Conservation (phyloP, 2,888 invertebrate genomes). For the Stenoptilia bipunctidactyla region DNA sequence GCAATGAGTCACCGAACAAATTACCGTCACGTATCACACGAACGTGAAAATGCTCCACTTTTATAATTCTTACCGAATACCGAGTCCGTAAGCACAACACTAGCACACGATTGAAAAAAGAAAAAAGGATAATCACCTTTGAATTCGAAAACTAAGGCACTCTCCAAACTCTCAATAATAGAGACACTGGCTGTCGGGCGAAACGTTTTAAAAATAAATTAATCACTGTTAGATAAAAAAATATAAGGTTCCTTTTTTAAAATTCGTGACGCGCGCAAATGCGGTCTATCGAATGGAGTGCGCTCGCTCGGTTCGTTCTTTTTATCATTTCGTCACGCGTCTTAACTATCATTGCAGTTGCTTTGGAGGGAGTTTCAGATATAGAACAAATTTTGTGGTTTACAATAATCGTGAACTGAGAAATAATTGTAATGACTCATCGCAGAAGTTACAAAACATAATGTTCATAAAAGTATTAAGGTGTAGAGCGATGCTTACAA, state of each 20-base stretch:
- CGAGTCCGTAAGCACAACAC: slow-evolving; percentile 21
- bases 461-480: too few relatives aligned
- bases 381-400: slow-evolving; percentile 22
- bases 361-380: slow-evolving; percentile 8
- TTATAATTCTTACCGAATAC: neutral
- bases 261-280: slow-evolving; percentile 32
- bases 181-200: slow-evolving; percentile 60
- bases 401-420: slow-evolving; percentile 8
- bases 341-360: neutral
- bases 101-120: slow-evolving; percentile 18
- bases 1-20: too few relatives aligned
- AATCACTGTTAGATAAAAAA: slow-evolving; percentile 21
- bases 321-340: slow-evolving; percentile 65
- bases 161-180: slow-evolving; percentile 61
- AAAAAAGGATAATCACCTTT: slow-evolving; percentile 47
- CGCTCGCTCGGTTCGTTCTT: slow-evolving; percentile 32
- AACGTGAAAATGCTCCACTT: too few relatives aligned
- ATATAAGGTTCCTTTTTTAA: slow-evolving; percentile 12
- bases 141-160: slow-evolving; percentile 60
- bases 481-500: too few relatives aligned
- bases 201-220: slow-evolving; percentile 47
- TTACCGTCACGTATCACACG: too few relatives aligned
- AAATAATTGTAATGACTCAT: slow-evolving; percentile 3
- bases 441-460: too few relatives aligned
- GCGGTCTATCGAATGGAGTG: slow-evolving; percentile 42